Conservation (phyloP, 2,888 invertebrate genomes). For the Cephonodes hylas region DNA sequence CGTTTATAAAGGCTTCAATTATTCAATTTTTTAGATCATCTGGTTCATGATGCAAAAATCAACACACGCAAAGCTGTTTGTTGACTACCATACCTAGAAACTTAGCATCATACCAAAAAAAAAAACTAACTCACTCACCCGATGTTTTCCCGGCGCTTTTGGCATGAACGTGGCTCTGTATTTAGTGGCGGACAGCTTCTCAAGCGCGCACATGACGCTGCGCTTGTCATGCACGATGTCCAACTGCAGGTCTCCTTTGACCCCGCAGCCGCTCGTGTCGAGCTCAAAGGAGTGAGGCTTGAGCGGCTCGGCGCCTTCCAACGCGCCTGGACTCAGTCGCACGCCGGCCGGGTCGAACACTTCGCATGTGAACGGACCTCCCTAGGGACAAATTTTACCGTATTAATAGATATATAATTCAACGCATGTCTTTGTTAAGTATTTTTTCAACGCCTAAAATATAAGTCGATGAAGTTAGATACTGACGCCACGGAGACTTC, state of each 20-base stretch:
- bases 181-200: constrained; percentile 88
- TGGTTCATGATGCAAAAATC: too few species aligned
- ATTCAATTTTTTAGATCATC: too few species aligned
- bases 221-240: constrained; percentile 95
- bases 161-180: constrained; percentile 90
- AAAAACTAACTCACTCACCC: constrained; percentile 65
- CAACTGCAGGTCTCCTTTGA: constrained; percentile 92
- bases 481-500: too few species aligned
- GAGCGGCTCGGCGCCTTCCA: constrained; percentile 91
- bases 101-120: too few species aligned
- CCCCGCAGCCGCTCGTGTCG: constrained; percentile 83
- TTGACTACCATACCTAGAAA: too few species aligned
- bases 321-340: constrained; percentile 84
- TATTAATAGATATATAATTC: too few species aligned
- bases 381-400: constrained; percentile 80
- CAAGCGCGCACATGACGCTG: constrained; percentile 91
- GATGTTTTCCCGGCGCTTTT: constrained; percentile 88
- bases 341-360: constrained; percentile 97
- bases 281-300: constrained; percentile 92
- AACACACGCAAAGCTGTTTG: too few species aligned
- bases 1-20: too few species aligned
- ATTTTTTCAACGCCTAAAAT: too few species aligned
- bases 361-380: constrained; percentile 97
- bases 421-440: too few species aligned
- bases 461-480: too few species aligned